Percentiles rank a stretch among this genome's conserved stretches.
Evolutionary conservation across 2,888 invertebrate species (phyloP).

Genomic region (Morpho achilles): DNA sequence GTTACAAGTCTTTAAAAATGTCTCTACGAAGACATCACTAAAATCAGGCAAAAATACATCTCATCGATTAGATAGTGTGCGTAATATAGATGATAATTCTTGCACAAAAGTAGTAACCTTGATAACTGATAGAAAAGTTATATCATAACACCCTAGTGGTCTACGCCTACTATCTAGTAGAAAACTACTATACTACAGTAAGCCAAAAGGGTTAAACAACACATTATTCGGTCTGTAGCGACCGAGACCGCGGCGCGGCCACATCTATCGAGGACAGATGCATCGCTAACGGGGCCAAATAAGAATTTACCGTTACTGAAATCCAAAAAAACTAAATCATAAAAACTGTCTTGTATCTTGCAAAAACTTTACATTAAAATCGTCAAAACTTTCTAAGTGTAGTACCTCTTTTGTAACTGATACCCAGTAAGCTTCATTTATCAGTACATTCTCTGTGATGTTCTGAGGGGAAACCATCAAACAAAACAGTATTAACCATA

Average conservation of each 20-base stretch:
- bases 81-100: constrained; percentile 71
- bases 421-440: constrained; percentile 97
- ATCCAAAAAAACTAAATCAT: constrained; percentile 77
- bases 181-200: constrained; percentile 75
- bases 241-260: constrained; percentile 49
- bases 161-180: constrained; percentile 76
- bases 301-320: constrained; percentile 78
- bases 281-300: constrained; percentile 80
- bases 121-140: constrained; percentile 76
- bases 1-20: constrained; percentile 67
- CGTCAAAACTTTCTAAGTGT: constrained; percentile 82
- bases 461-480: constrained; percentile 89
- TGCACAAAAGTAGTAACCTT: constrained; percentile 74
- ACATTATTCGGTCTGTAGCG: constrained; percentile 51
- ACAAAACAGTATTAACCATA: constrained; percentile 64
- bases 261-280: constrained; percentile 78
- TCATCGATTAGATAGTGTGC: constrained; percentile 69
- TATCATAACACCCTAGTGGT: constrained; percentile 77
- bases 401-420: constrained; percentile 94
- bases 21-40: constrained; percentile 76
- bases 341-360: constrained; percentile 76
- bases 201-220: constrained; percentile 77
- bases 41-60: constrained; percentile 71
- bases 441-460: constrained; percentile 96
- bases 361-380: constrained; percentile 78